Evolutionary conservation across 2,888 invertebrate genomes (phyloP).

Genomic region (Drosophila paranaensis): DNA sequence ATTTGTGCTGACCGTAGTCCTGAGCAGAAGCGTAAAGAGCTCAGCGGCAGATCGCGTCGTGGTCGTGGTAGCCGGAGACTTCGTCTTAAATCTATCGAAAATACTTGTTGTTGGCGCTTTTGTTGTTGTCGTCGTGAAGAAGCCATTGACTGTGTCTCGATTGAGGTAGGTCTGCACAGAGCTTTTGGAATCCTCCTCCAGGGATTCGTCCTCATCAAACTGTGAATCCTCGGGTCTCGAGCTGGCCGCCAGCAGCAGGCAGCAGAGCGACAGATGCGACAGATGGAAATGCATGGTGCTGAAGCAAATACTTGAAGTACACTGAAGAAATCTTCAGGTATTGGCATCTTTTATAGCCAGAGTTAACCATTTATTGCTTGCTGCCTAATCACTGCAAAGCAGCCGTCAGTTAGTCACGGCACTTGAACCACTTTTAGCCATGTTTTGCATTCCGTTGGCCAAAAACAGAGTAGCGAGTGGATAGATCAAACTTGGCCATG

Average conservation of each 20-base stretch:
- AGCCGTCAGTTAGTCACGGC: constrained; percentile 35
- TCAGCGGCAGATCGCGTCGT: constrained; percentile 10
- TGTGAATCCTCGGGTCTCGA: background rate
- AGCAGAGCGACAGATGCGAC: background rate
- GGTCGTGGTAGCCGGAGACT: background rate
- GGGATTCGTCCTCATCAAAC: background rate
- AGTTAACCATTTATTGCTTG: background rate
- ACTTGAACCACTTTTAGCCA: constrained; percentile 3
- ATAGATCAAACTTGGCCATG: background rate
- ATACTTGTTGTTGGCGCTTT: constrained; percentile 16
- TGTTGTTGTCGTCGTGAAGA: constrained; percentile 7
- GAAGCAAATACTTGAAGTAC: background rate
- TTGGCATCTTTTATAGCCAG: constrained; percentile 35
- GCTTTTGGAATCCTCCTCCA: background rate
- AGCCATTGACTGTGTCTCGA: background rate
- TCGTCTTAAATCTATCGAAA: constrained; percentile 17
- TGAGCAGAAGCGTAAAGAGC: background rate
- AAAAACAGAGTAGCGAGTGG: constrained; percentile 7
- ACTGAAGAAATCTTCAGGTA: constrained; percentile 7
- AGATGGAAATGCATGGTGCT: constrained; percentile 26
- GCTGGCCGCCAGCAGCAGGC: constrained; percentile 1
- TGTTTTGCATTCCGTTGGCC: constrained; percentile 20
- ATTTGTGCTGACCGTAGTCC: background rate
- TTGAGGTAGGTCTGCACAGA: background rate
- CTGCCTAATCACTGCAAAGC: constrained; percentile 18